Base-by-base conservation (phyloP, 2,113 vertebrate genomes). In the Trichechus manatus region DNA sequence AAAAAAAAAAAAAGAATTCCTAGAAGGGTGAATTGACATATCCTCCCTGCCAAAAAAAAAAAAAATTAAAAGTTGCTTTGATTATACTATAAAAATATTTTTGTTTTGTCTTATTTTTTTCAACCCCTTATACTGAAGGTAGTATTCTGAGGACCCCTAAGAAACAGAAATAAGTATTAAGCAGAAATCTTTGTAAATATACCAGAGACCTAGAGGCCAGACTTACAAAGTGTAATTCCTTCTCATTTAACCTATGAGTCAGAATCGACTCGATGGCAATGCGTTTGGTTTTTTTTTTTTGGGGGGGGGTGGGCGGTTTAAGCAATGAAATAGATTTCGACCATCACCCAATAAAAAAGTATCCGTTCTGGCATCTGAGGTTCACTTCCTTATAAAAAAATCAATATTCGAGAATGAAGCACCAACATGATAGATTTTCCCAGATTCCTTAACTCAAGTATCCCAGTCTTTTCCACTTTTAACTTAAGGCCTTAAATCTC, bases 301-400 rank as follows among this genome's bases (percentile, higher is more conserved):
- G 63, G 64, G 64, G 29, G 47, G 7, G 3, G 53, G 53, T 2
- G 53, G 15, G 53, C 3, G 15, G 53, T 15, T 97, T 93, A 86
- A 97, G 80, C 68, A 85, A 44, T 2, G 1, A 47, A 94, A 85
- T 36, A 89, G 84, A 92, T 87, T 50, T 93, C 56, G 87, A 80
- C 63, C 42, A 75, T 72, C 94, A 90, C 81, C 90, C 84, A 93
- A 75, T 75, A 85, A 70, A 85, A 90, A 81, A 85, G 92, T 84
- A 92, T 87, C 66, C 72, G 64, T 59, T 90, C 91, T 86, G 94
- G 59, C 59, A 94, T 86, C 85, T 86, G 74, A 87, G 92, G 42
- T 96, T 97, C 77, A 93, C 91, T 85, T 94, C 79, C 85, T 86
- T 64, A 91, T 93, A 91, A 96, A 96, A 96, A 89, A 36, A 36